These are phyloP conservation scores for Tadarida brasiliensis DNA, from an alignment of 2,797 vertebrate species.

Conservation along the genomic window DNA sequence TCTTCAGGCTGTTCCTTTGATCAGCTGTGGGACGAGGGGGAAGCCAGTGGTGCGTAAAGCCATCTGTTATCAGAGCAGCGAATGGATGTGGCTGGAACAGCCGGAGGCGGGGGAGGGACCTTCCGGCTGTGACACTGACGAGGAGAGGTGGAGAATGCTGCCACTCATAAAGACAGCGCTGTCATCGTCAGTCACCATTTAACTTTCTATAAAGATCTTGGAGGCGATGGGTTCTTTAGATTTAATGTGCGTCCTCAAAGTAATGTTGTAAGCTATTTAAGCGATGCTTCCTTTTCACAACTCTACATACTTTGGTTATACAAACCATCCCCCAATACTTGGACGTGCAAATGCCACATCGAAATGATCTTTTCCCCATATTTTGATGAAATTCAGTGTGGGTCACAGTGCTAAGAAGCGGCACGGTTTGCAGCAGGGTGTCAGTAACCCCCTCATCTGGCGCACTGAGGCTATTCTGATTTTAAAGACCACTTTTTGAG, in stretches of 20 bases:
- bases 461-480: background rate
- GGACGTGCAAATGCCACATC: constrained; percentile 73
- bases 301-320: constrained; percentile 75
- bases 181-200: constrained; percentile 71
- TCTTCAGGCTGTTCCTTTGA: constrained; percentile 79
- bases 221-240: constrained; percentile 56
- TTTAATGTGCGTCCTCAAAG: constrained; percentile 70
- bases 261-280: constrained; percentile 79
- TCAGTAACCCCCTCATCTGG: background rate
- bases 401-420: background rate
- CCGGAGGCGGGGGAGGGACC: constrained; percentile 1
- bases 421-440: background rate
- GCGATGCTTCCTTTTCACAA: constrained; percentile 70
- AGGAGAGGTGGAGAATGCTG: constrained; percentile 46
- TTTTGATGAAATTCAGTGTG: constrained; percentile 20
- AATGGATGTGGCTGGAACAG: constrained; percentile 20
- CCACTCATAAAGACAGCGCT: constrained; percentile 40
- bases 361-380: constrained; percentile 51
- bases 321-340: constrained; percentile 68
- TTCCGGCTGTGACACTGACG: background rate
- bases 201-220: constrained; percentile 70
- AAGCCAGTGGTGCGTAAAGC: constrained; percentile 83
- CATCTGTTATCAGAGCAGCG: constrained; percentile 80
- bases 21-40: constrained; percentile 55
- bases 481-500: background rate